Evolutionary conservation across 2,797 vertebrate species (phyloP).

Genomic region (Thalassophryne amazonica): DNA sequence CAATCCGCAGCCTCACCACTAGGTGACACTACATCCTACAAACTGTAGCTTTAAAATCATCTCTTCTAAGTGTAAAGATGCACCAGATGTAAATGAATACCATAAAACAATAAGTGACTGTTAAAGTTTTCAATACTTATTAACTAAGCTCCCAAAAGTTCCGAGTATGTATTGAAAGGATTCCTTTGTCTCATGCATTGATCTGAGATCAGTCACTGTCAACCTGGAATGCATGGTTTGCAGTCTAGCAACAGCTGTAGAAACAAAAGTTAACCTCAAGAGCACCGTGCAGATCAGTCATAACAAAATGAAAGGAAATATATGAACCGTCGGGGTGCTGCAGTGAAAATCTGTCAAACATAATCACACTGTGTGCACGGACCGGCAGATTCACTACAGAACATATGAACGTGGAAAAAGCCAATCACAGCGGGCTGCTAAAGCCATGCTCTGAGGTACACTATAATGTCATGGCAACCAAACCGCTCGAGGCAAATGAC

Average conservation of each 20-base stretch:
- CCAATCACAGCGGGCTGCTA: not conserved
- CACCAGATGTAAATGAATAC: not conserved
- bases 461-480: constrained; percentile 18
- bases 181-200: not conserved
- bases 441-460: not conserved
- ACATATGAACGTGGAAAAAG: not conserved
- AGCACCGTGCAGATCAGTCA: not conserved
- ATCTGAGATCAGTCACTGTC: constrained; percentile 15
- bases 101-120: not conserved
- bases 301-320: not conserved
- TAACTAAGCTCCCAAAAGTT: not conserved
- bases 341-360: no score
- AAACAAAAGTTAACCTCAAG: constrained; percentile 7
- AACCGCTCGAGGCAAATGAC: not conserved
- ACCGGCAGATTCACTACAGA: not conserved
- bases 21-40: no score
- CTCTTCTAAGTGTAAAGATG: not conserved
- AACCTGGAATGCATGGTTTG: constrained; percentile 26
- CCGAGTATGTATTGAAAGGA: constrained; percentile 23
- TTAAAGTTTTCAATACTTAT: not conserved
- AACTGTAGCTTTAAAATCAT: no score
- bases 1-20: no score
- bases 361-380: no score
- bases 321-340: no score
- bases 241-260: constrained; percentile 21